Evolutionary conservation across 2,888 invertebrate species (phyloP), one percentile per base, ranked within the genome.

Genomic region (Nesidiocoris tenuis): DNA sequence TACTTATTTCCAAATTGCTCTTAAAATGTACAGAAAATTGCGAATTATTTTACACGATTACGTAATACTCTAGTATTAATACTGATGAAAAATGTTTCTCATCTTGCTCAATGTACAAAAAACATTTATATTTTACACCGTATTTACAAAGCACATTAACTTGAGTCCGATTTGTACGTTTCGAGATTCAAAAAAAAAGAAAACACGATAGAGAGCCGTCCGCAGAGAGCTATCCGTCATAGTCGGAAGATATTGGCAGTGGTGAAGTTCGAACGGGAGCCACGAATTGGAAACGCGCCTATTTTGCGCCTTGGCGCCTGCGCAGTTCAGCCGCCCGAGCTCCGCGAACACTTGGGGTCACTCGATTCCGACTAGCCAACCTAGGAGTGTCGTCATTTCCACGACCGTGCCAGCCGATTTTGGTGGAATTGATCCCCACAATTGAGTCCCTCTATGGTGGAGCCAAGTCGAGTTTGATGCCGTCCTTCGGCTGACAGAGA

Each of bases 401-500:
- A 7, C 39, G 12, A 7, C 39, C n/a, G n/a, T n/a, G n/a, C n/a
- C n/a, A n/a, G n/a, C n/a, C n/a, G n/a, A 39, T 7, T 39, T 39
- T 12, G 39, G 12, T 39, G 39, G 39, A 39, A 39, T 12, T 39
- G 12, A 12, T 7, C n/a, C 39, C 5, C 39, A 39, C 39, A 3
- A 7, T 39, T 39, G 12, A 12, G 57, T 59, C 18, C 21, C 7
- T 23, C 78, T 80, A 81, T 57, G 81, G 80, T 16, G 80, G 80
- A 24, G 80, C 77, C 23, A 81, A 77, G 78, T 81, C 81, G 61
- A 81, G 77, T 76, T 79, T 81, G 66, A 81, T 70, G 2, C 80
- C 80, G 59, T 79, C 74, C 61, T 65, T 68, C 21, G 81, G 80
- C 75, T 79, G 79, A 79, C 92, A 92, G 64, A 86, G 86, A 3